phyloP scores from a whole-genome alignment of 2,797 vertebrate species.

The Sebastes vulpes region DNA sequence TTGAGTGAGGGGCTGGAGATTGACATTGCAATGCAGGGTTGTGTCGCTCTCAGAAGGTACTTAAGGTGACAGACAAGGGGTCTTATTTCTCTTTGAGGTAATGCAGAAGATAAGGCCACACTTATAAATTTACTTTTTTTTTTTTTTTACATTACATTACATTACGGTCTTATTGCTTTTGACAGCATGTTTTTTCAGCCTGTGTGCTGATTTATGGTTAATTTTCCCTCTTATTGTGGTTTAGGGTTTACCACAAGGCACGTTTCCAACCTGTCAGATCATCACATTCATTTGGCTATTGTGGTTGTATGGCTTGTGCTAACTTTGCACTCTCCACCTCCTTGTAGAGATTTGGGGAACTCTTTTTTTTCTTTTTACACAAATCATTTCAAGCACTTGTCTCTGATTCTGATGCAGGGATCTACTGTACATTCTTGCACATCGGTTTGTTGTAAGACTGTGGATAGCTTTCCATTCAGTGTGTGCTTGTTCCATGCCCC shows the following conservation, averaged over 20 bases:
- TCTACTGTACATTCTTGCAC: not conserved
- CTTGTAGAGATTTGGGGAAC: not conserved
- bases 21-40: slow-evolving; percentile 16
- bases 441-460: not conserved
- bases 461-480: not conserved
- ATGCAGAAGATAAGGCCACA: not conserved
- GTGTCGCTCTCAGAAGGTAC: slow-evolving; percentile 11
- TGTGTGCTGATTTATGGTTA: slow-evolving; percentile 14
- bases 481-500: not conserved
- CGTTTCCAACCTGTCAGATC: slow-evolving; percentile 12
- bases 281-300: not conserved
- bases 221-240: slow-evolving; percentile 32
- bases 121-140: not conserved
- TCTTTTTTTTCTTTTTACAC: not conserved
- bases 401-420: not conserved
- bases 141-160: not conserved
- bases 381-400: not conserved
- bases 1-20: slow-evolving; percentile 16
- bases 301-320: not conserved
- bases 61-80: slow-evolving; percentile 7
- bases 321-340: not conserved
- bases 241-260: slow-evolving; percentile 38
- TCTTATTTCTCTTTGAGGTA: slow-evolving; percentile 14
- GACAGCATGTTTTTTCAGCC: slow-evolving; percentile 1
- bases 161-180: not conserved